phyloP scores from a whole-genome alignment of 2,113 vertebrate genomes.

The Rhinoptilus africanus region DNA sequence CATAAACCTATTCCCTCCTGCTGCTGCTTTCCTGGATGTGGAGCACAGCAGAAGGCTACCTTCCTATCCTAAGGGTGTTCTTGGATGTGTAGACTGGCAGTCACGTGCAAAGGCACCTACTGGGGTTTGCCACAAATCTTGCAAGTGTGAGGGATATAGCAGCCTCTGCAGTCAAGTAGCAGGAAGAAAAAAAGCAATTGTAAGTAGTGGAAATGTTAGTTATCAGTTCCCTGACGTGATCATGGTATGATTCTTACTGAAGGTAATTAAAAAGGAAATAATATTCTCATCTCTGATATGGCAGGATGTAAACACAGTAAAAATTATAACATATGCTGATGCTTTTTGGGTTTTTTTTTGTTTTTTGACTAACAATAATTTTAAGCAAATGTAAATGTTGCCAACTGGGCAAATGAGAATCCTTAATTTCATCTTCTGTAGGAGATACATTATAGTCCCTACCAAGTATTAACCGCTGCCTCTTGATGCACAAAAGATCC shows the following conservation, averaged over 20 bases:
- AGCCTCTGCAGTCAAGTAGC: not conserved
- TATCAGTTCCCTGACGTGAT: not conserved
- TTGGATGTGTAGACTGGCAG: too few relatives aligned
- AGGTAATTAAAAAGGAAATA: not conserved
- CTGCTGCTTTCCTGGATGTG: not conserved
- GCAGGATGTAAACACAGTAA: not conserved
- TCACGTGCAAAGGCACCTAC: fast-evolving
- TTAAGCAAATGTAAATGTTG: not conserved
- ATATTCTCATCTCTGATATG: not conserved
- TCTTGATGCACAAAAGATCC: not conserved
- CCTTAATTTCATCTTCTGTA: not conserved
- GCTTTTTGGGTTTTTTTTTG: not conserved
- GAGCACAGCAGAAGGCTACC: not conserved
- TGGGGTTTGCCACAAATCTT: not conserved
- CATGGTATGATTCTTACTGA: not conserved
- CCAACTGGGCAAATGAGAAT: not conserved
- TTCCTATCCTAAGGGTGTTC: not conserved
- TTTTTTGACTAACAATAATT: not conserved
- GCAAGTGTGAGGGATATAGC: not conserved
- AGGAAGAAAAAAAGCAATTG: not conserved
- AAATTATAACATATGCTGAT: not conserved
- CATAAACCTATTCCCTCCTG: not conserved
- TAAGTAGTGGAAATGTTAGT: not conserved
- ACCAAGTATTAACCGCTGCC: not conserved
- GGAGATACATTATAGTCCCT: not conserved